Conservation (phyloP, 2,797 vertebrate genomes). For the Oreochromis grahami region DNA sequence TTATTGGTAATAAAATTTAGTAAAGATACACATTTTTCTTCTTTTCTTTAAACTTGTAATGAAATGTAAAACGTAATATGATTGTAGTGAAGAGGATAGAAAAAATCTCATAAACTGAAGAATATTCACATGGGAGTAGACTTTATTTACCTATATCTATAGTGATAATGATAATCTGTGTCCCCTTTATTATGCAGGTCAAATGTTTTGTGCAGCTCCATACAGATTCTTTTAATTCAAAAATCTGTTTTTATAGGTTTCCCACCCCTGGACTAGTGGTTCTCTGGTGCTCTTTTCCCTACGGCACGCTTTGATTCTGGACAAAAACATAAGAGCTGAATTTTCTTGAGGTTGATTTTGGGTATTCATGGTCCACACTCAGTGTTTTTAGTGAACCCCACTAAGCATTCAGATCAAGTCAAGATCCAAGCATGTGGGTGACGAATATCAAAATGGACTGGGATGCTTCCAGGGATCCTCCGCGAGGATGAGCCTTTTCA, state of each 20-base stretch:
- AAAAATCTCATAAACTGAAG: background rate
- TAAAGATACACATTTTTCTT: background rate
- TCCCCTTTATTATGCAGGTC: background rate
- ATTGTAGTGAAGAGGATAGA: background rate
- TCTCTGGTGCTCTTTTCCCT: background rate
- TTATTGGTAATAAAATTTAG: background rate
- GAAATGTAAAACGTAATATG: rapidly evolving
- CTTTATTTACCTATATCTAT: background rate
- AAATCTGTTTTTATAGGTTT: background rate
- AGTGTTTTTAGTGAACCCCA: background rate
- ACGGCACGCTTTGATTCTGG: background rate
- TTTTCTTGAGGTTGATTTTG: background rate
- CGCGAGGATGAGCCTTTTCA: background rate
- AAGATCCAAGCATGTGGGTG: background rate
- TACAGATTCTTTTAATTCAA: background rate
- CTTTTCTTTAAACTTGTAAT: background rate
- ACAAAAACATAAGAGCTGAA: background rate
- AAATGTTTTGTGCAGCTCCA: background rate
- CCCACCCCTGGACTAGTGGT: background rate
- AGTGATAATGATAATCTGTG: background rate
- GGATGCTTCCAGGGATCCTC: background rate
- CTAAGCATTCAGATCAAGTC: background rate
- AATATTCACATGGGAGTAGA: background rate
- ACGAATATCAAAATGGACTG: background rate
- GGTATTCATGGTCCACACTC: background rate